phyloP scores from a whole-genome alignment of 1,140 invertebrate species.

The Aphelenchoides fujianensis region DNA sequence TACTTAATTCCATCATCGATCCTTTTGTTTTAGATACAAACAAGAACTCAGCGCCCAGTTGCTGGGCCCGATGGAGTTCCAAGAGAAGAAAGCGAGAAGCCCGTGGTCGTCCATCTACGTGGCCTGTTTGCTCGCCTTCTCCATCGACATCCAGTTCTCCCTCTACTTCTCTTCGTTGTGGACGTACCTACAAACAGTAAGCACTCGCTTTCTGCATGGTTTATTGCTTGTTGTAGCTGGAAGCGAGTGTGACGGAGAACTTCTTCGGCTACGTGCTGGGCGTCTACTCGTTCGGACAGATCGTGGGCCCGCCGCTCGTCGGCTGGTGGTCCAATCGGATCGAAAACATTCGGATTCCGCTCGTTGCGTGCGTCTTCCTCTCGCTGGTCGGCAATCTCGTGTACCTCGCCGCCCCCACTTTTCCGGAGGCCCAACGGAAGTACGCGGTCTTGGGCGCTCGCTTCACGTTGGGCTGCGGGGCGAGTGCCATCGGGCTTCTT shows the following conservation, averaged over 20 bases:
- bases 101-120: neutral
- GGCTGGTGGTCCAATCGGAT: conserved; percentile 62
- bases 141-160: neutral
- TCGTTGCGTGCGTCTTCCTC: conserved; percentile 61
- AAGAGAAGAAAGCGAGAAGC: too few relatives aligned
- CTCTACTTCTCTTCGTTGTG: too few relatives aligned
- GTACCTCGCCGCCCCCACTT: conserved; percentile 60
- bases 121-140: neutral
- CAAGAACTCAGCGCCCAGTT: too few relatives aligned
- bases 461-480: neutral
- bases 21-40: too few relatives aligned
- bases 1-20: too few relatives aligned
- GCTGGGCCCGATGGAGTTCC: too few relatives aligned
- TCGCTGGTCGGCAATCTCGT: conserved; percentile 63
- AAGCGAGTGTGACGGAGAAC: neutral
- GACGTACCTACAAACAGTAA: too few relatives aligned
- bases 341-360: conserved; percentile 56
- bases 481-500: conserved; percentile 13
- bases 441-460: conserved; percentile 18
- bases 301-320: conserved; percentile 57
- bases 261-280: neutral
- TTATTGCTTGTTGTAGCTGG: too few relatives aligned
- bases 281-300: neutral
- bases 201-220: too few relatives aligned
- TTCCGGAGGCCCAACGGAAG: conserved; percentile 15